phyloP scores from a whole-genome alignment of 2,888 invertebrate genomes.

The Pyrocoelia pectoralis region DNA sequence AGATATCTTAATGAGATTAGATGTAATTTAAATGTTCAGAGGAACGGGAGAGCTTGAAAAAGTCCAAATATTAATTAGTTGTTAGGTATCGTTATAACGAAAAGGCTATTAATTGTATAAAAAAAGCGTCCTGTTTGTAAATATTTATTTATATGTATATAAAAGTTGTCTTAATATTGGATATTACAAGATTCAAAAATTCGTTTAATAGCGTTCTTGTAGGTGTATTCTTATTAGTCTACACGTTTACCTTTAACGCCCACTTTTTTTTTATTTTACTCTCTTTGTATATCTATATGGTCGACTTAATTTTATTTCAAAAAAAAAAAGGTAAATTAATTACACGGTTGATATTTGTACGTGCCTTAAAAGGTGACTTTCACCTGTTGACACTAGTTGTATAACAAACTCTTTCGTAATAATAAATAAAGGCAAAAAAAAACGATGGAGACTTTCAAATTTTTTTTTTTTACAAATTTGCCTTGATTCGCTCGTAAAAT shows the following conservation, averaged over 20 bases:
- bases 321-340: neutral
- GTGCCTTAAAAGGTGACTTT: neutral
- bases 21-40: conserved; percentile 10
- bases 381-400: neutral
- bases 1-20: conserved; percentile 7
- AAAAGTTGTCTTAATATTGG: neutral
- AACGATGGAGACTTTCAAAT: no score
- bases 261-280: neutral
- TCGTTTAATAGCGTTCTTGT: neutral
- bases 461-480: no score
- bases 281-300: neutral
- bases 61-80: neutral
- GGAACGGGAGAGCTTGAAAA: neutral
- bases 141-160: neutral
- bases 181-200: neutral
- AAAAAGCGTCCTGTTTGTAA: neutral
- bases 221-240: neutral
- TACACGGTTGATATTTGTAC: neutral
- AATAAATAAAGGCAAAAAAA: no score
- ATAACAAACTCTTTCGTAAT: no score
- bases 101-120: neutral
- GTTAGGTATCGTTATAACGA: neutral
- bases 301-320: neutral
- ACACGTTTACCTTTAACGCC: neutral
- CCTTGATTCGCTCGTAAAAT: no score